These are phyloP conservation scores for Zaprionus ornatus DNA, from an alignment of 1,140 invertebrate species.

Conservation along the genomic window DNA sequence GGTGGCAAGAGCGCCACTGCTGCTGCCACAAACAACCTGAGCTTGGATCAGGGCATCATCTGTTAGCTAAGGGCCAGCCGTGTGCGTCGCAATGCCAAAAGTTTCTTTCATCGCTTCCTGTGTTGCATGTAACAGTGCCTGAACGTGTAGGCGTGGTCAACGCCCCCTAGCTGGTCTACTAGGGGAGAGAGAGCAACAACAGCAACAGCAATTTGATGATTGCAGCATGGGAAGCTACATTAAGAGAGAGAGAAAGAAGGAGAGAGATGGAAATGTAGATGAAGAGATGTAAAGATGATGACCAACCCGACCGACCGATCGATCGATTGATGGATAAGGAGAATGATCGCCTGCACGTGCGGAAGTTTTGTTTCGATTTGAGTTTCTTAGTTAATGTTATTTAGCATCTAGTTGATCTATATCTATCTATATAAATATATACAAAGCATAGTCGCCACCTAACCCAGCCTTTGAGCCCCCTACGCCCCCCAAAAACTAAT, in stretches of 20 bases:
- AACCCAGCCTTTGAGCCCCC: not conserved
- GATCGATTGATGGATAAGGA: not conserved
- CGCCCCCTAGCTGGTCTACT: conserved; percentile 23
- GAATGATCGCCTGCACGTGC: conserved; percentile 31
- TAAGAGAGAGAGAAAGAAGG: not conserved
- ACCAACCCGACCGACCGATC: not conserved
- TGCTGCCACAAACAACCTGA: conserved; percentile 74
- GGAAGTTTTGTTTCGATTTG: conserved; percentile 39
- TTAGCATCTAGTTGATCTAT: conserved; percentile 42
- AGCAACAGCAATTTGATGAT: not conserved
- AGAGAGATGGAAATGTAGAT: not conserved
- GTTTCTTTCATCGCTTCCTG: conserved; percentile 83
- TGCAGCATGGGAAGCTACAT: no score
- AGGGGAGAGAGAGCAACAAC: not conserved
- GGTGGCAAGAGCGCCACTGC: conserved; percentile 69
- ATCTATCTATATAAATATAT: not conserved
- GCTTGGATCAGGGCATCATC: conserved; percentile 83
- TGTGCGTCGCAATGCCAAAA: conserved; percentile 83
- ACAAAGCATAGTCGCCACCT: not conserved
- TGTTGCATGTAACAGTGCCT: conserved; percentile 82
- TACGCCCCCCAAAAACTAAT: not conserved
- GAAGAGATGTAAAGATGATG: not conserved
- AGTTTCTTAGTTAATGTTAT: conserved; percentile 53
- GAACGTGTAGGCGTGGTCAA: conserved; percentile 56
- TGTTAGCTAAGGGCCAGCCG: conserved; percentile 84